Evolutionary conservation across 2,113 vertebrate genomes (phyloP).

Genomic region (Pygoscelis antarcticus): DNA sequence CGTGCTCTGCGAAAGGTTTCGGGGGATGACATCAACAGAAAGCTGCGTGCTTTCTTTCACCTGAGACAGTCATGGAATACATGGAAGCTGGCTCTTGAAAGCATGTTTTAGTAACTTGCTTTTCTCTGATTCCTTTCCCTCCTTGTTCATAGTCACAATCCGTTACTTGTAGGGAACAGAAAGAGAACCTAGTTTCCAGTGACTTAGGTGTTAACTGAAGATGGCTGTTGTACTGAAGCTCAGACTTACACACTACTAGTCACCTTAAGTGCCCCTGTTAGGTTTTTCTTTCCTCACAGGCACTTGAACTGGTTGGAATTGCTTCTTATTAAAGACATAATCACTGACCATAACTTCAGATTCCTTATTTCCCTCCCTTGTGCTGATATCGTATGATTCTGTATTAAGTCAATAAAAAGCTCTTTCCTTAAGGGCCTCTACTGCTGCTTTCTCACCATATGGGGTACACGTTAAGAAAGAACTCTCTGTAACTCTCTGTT

Average conservation of each 20-base stretch:
- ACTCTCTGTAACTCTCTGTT: neutral
- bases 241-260: neutral
- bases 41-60: neutral
- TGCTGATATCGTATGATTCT: neutral
- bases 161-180: neutral
- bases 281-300: neutral
- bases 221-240: neutral
- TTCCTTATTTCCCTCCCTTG: neutral
- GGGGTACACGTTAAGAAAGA: neutral
- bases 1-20: neutral
- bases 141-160: neutral
- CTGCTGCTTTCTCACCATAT: neutral
- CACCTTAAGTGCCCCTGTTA: neutral
- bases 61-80: neutral
- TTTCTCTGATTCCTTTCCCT: neutral
- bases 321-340: neutral
- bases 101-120: neutral
- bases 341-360: neutral
- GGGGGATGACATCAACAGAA: neutral
- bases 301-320: neutral
- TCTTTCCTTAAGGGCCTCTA: neutral
- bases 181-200: neutral
- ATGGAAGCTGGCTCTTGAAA: neutral
- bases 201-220: neutral
- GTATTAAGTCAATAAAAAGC: neutral